Evolutionary conservation across 2,113 vertebrate genomes (phyloP).

Genomic region (Panthera uncia): DNA sequence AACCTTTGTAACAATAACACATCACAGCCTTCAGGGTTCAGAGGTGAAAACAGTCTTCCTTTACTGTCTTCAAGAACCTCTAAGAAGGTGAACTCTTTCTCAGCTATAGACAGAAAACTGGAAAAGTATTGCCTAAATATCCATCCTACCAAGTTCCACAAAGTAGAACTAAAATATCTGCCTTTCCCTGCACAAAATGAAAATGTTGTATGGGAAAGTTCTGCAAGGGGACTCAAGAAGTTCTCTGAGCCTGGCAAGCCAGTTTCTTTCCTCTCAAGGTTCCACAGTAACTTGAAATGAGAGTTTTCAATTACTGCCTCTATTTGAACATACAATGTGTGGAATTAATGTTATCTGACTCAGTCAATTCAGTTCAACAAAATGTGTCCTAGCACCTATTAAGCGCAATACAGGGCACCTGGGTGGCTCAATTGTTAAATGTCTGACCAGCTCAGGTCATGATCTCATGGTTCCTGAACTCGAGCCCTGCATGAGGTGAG

Average conservation of each 20-base stretch:
- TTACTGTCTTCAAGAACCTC: not conserved
- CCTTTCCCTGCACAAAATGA: not conserved
- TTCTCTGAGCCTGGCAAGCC: not conserved
- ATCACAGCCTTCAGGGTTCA: not conserved
- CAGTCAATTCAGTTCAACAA: conserved; percentile 3
- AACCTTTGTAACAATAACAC: conserved; percentile 8
- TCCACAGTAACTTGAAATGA: not conserved
- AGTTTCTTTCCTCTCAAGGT: not conserved
- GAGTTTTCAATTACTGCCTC: conserved; percentile 32
- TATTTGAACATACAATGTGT: not conserved
- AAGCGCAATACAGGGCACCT: not conserved
- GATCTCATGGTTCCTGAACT: too few species aligned
- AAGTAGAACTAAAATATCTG: conserved; percentile 18
- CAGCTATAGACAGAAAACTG: not conserved
- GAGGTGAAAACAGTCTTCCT: not conserved
- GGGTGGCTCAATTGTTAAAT: too few species aligned
- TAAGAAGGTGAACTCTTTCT: not conserved
- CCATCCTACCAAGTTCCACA: not conserved
- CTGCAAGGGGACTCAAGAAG: not conserved
- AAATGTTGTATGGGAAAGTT: not conserved
- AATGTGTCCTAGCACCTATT: conserved; percentile 1
- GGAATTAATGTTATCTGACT: not conserved
- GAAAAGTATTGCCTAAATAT: not conserved
- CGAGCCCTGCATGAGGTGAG: too few species aligned
- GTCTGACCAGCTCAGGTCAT: too few species aligned